These are phyloP conservation scores for Hoplias malabaricus DNA, from an alignment of 2,113 vertebrate species.

Conservation along the genomic window DNA sequence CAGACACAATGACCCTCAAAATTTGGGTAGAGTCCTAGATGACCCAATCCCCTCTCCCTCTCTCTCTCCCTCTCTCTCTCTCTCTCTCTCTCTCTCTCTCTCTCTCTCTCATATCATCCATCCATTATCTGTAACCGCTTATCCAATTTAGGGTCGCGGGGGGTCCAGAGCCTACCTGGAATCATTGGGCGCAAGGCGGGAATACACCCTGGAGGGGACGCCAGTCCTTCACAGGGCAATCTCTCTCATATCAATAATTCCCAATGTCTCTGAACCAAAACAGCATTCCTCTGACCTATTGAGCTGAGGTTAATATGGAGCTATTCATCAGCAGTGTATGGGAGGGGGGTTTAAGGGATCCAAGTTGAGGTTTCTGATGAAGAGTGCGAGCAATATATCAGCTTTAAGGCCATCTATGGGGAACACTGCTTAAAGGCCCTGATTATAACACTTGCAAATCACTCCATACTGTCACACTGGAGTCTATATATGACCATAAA, in stretches of 20 bases:
- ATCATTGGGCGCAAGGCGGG: too few species aligned
- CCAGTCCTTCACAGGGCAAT: too few species aligned
- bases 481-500: slow-evolving; percentile 39
- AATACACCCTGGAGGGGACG: too few species aligned
- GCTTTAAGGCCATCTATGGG: slow-evolving; percentile 42
- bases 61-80: too few species aligned
- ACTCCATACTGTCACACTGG: slow-evolving; percentile 16
- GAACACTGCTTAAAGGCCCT: slow-evolving; percentile 19
- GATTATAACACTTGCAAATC: slow-evolving; percentile 45
- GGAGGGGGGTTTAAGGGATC: slow-evolving; percentile 4
- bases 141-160: too few species aligned
- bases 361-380: neutral
- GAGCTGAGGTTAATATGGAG: slow-evolving; percentile 15
- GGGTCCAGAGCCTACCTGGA: too few species aligned
- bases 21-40: slow-evolving; percentile 5
- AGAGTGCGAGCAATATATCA: slow-evolving; percentile 39
- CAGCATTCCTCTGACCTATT: slow-evolving; percentile 20
- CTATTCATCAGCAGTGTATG: too few species aligned
- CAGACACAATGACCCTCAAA: neutral
- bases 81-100: too few species aligned
- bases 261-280: slow-evolving; percentile 8
- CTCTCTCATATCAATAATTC: slow-evolving; percentile 19
- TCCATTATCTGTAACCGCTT: too few species aligned
- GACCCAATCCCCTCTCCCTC: too few species aligned
- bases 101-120: too few species aligned